Percentiles rank a stretch among this genome's conserved stretches.
Conservation (phyloP, 2,797 vertebrate species). For the Natrix natrix region DNA sequence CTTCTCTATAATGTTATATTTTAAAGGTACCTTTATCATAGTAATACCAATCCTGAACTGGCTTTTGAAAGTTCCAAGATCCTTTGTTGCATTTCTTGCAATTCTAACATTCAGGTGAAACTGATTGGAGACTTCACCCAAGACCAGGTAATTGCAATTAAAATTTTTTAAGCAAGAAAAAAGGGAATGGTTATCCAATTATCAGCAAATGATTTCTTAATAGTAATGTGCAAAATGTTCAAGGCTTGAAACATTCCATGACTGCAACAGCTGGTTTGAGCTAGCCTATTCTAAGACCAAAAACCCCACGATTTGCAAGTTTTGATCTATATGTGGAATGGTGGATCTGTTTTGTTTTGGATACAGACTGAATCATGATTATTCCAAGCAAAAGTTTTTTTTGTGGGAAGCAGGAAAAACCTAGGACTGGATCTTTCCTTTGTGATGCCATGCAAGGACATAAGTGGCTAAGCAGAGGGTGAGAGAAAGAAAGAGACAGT, state of each 20-base stretch:
- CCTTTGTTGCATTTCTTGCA: slow-evolving; percentile 88
- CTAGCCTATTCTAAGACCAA: background rate
- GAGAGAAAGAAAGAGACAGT: background rate
- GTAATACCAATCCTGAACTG: slow-evolving; percentile 88
- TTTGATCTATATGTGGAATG: background rate
- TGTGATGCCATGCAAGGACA: background rate
- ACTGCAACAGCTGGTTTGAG: background rate
- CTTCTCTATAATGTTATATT: slow-evolving; percentile 18
- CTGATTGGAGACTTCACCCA: slow-evolving; percentile 97
- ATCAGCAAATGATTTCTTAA: background rate
- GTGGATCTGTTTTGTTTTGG: background rate
- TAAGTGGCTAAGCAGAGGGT: background rate
- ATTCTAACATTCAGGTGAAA: slow-evolving; percentile 92
- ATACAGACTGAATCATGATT: background rate
- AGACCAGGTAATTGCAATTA: slow-evolving; percentile 80
- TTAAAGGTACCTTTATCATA: slow-evolving; percentile 91
- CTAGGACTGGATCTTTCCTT: background rate
- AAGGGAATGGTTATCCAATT: background rate
- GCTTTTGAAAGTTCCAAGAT: slow-evolving; percentile 97
- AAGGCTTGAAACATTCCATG: background rate
- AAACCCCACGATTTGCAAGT: background rate
- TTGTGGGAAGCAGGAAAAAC: background rate
- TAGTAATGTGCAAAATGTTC: background rate
- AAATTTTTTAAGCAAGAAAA: background rate
- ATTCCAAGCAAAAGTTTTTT: background rate